Base-by-base conservation (phyloP, 2,113 vertebrate species). In the Hirundichthys speculiger region DNA sequence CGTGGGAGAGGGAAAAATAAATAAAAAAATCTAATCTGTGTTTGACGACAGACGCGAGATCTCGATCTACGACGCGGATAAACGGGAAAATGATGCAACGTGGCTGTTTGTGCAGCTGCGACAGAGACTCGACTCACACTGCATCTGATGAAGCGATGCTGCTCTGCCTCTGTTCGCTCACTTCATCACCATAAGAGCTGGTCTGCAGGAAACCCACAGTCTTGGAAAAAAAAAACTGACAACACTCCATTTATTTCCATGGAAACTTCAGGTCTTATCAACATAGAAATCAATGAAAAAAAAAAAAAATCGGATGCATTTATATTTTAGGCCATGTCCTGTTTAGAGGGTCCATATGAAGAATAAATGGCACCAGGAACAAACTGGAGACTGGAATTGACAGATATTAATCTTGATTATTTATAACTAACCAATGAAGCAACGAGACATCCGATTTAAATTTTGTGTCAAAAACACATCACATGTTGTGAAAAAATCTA, bases 71-170 rank as follows among this genome's bases (percentile, higher is more conserved):
- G 70, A 64, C 42, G 4, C 14, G 18, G 14, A n/a, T 13, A 58
- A 69, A 69, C 62, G 70, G 53, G 59, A 54, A 64, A 56, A 67
- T 39, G 73, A 68, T 58, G 65, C 30, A 5, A 14, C 49, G 52
- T 42, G 21, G 49, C 39, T 60, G 25, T 34, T 13, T 46, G 1
- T 15, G 25, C n/a, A 6, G 19, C 38, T 53, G n/a, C 43, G 54
- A 22, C 46, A 48, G 56, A 16, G 27, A 45, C n/a, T n/a, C n/a
- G n/a, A n/a, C n/a, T n/a, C n/a, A n/a, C 5, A 21, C n/a, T 21
- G 30, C 7, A 1, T 42, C 46, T 49, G 45, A 48, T 27, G 7
- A 60, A 56, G 30, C 1, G 16, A 18, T 13, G 20, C 13, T 24
- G 7, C 45, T 19, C n/a, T n/a, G 20, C 27, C 22, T 30, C 41